Conservation (phyloP, 2,888 invertebrate species). For the Melangyna quadrimaculata region DNA sequence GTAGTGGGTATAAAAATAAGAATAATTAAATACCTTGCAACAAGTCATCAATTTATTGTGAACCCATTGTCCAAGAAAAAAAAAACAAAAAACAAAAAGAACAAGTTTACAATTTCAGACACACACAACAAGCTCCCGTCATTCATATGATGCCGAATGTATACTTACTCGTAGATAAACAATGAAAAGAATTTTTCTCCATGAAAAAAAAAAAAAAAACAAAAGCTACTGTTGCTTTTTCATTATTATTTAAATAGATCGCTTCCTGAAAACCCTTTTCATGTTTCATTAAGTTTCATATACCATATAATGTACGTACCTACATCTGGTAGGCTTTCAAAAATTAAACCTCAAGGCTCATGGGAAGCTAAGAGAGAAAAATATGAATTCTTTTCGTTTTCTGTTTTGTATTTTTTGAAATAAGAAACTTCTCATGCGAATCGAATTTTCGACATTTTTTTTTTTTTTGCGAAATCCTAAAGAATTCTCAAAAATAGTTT, state of each 20-base stretch:
- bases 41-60: slow-evolving; percentile 5
- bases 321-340: background rate
- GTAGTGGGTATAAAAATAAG: background rate
- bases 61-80: background rate
- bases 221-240: slow-evolving; percentile 17
- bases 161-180: background rate
- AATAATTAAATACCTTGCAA: slow-evolving; percentile 12
- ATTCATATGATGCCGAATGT: background rate
- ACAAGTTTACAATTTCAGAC: background rate
- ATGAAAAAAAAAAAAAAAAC: background rate
- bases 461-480: background rate
- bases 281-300: background rate
- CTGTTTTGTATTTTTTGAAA: background rate
- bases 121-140: background rate
- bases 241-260: slow-evolving; percentile 32
- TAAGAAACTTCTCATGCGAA: background rate
- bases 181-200: background rate
- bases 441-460: slow-evolving; percentile 45
- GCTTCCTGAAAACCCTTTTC: background rate
- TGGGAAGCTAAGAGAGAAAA: background rate
- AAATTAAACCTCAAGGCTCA: slow-evolving; percentile 6
- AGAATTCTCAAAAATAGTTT: slow-evolving; percentile 43
- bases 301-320: background rate
- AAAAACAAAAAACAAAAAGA: background rate
- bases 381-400: background rate